These are phyloP conservation scores for Kryphioiulus occultus DNA, from an alignment of 2,888 invertebrate species.

Conservation along the genomic window DNA sequence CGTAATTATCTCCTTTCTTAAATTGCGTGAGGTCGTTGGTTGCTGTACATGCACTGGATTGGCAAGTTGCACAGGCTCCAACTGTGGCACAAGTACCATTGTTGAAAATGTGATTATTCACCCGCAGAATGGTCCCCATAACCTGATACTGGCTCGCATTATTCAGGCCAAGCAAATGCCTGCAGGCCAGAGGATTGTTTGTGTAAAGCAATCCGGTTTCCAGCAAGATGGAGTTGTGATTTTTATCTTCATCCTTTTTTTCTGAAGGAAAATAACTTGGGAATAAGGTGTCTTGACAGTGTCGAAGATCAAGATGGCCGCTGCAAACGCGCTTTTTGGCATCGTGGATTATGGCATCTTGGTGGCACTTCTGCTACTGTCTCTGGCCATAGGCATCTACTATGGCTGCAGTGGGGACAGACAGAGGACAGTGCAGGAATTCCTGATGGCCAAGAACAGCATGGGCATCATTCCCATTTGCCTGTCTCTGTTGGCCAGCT, in stretches of 20 bases:
- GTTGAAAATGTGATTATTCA: not conserved
- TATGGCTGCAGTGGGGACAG: conserved; percentile 72
- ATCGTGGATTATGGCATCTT: conserved; percentile 76
- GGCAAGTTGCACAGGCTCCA: not conserved
- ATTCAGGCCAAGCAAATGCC: not conserved
- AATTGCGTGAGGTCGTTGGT: not conserved
- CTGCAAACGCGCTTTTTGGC: conserved; percentile 64
- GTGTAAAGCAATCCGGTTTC: not conserved
- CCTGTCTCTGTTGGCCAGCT: conserved; percentile 87
- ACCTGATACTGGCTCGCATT: not conserved
- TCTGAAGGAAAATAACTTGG: not conserved
- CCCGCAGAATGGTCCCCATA: not conserved
- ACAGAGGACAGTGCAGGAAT: conserved; percentile 76
- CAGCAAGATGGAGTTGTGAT: not conserved
- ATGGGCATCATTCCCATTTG: conserved; percentile 91
- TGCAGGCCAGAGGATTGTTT: not conserved
- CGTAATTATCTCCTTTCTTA: not conserved
- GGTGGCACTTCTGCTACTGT: conserved; percentile 76
- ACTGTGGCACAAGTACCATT: not conserved
- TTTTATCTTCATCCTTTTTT: not conserved
- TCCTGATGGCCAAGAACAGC: conserved; percentile 79
- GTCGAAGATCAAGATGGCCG: not conserved
- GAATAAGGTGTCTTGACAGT: not conserved
- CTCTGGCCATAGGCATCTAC: conserved; percentile 83
- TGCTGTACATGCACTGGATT: not conserved